A percentile compares a stretch with the other conserved stretches of the same genome.
phyloP scores from a whole-genome alignment of 2,888 invertebrate species.

The Ormyrus thymus region DNA sequence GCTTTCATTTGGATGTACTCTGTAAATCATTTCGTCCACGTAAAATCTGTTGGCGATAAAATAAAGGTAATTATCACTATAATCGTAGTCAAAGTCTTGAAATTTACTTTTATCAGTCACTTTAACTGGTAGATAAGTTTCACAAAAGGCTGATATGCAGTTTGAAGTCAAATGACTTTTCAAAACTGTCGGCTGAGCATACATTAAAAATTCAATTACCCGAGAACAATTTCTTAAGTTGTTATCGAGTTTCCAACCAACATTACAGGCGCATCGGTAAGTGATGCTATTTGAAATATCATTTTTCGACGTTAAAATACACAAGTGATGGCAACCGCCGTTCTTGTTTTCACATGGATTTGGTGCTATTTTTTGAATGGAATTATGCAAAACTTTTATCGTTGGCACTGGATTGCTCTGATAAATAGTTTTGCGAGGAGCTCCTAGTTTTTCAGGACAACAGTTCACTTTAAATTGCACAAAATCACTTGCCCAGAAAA shows the following conservation, averaged over 20 bases:
- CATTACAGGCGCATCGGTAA: slow-evolving; percentile 39
- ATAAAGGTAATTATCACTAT: slow-evolving; percentile 34
- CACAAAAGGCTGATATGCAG: slow-evolving; percentile 21
- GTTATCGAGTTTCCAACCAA: slow-evolving; percentile 25
- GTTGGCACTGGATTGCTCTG: slow-evolving; percentile 34
- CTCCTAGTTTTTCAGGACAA: background rate
- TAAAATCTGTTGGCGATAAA: slow-evolving; percentile 13
- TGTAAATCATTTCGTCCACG: slow-evolving; percentile 23
- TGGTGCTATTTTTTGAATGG: background rate
- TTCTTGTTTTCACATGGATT: slow-evolving; percentile 40
- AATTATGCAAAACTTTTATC: slow-evolving; percentile 30
- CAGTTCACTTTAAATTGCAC: slow-evolving; percentile 12
- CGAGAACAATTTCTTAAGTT: slow-evolving; percentile 34
- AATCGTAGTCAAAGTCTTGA: slow-evolving; percentile 39
- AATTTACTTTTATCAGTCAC: background rate
- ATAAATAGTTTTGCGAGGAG: slow-evolving; percentile 16
- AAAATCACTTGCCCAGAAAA: slow-evolving; percentile 31
- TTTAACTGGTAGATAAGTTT: slow-evolving; percentile 36
- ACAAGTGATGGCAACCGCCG: slow-evolving; percentile 50
- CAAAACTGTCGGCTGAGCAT: slow-evolving; percentile 16
- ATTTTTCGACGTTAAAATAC: slow-evolving; percentile 13
- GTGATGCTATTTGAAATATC: background rate
- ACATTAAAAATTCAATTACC: slow-evolving; percentile 38
- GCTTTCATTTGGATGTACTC: slow-evolving; percentile 28
- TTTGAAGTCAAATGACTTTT: slow-evolving; percentile 27